Evolutionary conservation across 2,888 invertebrate genomes (phyloP).

Genomic region (Cataglyphis cursor): DNA sequence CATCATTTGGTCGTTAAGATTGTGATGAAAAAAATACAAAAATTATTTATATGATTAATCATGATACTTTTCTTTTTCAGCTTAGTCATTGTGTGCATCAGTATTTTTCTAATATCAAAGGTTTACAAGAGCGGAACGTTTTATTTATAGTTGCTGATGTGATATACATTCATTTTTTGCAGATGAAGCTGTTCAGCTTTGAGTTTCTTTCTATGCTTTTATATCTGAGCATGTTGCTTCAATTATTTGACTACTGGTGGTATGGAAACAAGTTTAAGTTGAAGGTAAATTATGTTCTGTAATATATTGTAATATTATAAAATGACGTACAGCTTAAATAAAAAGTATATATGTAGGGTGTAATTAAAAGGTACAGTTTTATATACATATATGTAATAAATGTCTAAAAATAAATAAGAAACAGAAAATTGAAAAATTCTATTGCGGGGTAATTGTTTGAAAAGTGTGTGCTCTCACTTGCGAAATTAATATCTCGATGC

Average conservation of each 20-base stretch:
- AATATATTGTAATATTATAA: background rate
- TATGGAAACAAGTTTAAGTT: conserved; percentile 74
- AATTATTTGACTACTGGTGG: conserved; percentile 78
- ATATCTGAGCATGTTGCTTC: conserved; percentile 70
- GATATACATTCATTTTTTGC: conserved; percentile 22
- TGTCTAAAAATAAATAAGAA: background rate
- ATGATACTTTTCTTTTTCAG: conserved; percentile 68
- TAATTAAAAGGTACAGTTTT: too few relatives aligned
- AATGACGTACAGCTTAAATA: background rate
- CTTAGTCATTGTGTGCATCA: conserved; percentile 70
- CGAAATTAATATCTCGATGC: background rate
- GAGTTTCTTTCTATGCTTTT: conserved; percentile 60
- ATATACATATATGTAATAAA: background rate
- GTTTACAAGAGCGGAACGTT: conserved; percentile 7
- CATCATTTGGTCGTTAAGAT: conserved; percentile 57
- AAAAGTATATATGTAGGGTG: too few relatives aligned
- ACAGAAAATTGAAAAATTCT: background rate
- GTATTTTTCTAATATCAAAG: conserved; percentile 69
- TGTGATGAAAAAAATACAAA: conserved; percentile 59
- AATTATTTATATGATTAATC: conserved; percentile 62
- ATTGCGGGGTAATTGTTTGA: background rate
- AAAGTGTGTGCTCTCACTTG: background rate
- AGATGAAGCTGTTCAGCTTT: conserved; percentile 58
- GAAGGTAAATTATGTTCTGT: conserved; percentile 40
- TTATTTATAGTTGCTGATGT: background rate